phyloP scores from a whole-genome alignment of 1,140 invertebrate genomes.

The Solen grandis region DNA sequence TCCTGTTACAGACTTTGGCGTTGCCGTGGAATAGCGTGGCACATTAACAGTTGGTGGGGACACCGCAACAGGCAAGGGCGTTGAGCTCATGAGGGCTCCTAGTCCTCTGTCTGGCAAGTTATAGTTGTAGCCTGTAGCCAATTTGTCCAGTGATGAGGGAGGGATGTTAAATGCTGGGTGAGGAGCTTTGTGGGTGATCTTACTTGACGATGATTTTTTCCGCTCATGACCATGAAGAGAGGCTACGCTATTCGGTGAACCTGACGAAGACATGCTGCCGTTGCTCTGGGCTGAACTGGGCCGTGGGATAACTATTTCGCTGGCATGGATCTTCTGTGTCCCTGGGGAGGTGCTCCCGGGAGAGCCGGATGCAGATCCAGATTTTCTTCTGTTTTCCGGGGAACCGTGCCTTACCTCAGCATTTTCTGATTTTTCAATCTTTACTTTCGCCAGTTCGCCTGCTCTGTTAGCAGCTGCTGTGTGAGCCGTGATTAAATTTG shows the following conservation, averaged over 20 bases:
- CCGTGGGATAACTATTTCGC: constrained; percentile 7
- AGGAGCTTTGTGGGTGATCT: constrained; percentile 7
- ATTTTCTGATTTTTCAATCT: not conserved
- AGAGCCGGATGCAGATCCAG: not conserved
- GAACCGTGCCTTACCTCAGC: not conserved
- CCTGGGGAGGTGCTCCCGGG: not conserved
- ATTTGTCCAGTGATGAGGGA: constrained; percentile 58
- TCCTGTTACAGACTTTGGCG: constrained; percentile 23
- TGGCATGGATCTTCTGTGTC: not conserved
- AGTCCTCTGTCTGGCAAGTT: constrained; percentile 76
- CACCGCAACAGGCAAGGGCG: constrained; percentile 1
- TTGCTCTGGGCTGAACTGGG: not conserved
- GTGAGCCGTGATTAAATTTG: constrained; percentile 52
- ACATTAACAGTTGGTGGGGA: constrained; percentile 53
- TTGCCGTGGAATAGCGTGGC: constrained; percentile 35
- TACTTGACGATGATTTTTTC: not conserved
- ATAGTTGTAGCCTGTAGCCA: constrained; percentile 70
- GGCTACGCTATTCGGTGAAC: not conserved
- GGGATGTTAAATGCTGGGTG: constrained; percentile 54
- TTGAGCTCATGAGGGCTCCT: constrained; percentile 38
- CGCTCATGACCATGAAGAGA: constrained; percentile 13
- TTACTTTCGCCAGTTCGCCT: not conserved
- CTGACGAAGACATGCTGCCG: constrained; percentile 9
- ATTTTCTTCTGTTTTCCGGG: not conserved
- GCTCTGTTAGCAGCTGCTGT: not conserved